Percentiles rank a stretch among this genome's conserved stretches.
These are phyloP conservation scores for Drosophila eugracilis DNA, from an alignment of 1,140 invertebrate species.

Conservation along the genomic window DNA sequence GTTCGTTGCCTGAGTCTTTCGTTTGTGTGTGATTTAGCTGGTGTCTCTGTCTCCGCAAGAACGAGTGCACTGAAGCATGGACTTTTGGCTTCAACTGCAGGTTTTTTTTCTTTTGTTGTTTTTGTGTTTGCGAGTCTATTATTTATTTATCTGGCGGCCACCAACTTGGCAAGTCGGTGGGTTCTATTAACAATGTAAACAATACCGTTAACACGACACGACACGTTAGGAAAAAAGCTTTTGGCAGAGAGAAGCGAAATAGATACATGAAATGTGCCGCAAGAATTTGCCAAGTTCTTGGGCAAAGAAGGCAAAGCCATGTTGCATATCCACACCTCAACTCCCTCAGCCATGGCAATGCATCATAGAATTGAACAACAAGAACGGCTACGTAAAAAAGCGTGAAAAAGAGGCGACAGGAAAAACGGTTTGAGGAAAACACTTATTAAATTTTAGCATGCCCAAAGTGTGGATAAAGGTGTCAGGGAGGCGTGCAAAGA, in stretches of 20 bases:
- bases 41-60: constrained; percentile 27
- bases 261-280: constrained; percentile 60
- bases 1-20: constrained; percentile 78
- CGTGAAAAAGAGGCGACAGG: constrained; percentile 60
- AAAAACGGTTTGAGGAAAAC: constrained; percentile 76
- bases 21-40: constrained; percentile 39
- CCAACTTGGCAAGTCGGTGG: constrained; percentile 55
- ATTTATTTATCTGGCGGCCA: constrained; percentile 70
- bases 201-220: constrained; percentile 77
- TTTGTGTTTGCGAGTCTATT: constrained; percentile 63
- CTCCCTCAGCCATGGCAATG: constrained; percentile 39
- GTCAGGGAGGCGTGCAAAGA: constrained; percentile 9
- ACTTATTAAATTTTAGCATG: constrained; percentile 80
- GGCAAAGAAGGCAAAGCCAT: constrained; percentile 25
- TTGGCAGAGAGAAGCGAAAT: constrained; percentile 7
- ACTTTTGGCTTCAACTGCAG: constrained; percentile 42
- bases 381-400: constrained; percentile 40
- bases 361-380: constrained; percentile 57
- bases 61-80: constrained; percentile 55
- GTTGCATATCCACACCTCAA: constrained; percentile 42
- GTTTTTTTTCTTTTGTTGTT: too few relatives aligned
- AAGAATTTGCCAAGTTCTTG: constrained; percentile 51
- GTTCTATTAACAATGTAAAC: constrained; percentile 79
- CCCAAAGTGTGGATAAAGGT: constrained; percentile 40
- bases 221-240: constrained; percentile 32